Evolutionary conservation across 2,797 vertebrate species (phyloP), one percentile per base, ranked within the genome.

Genomic region (Urosaurus nigricauda): DNA sequence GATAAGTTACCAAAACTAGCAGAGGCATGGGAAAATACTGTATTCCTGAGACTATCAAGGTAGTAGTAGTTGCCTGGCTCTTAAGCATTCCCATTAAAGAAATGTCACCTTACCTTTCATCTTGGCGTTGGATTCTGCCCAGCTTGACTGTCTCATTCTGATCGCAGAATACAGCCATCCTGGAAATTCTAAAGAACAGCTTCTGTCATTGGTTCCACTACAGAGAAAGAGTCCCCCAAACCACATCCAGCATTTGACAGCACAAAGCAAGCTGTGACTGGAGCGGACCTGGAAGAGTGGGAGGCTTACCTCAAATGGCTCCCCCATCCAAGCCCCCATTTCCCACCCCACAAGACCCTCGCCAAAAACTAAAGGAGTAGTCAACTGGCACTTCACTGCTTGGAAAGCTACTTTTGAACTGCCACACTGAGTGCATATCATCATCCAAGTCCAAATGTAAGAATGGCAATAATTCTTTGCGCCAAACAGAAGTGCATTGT

Each of bases 181-280:
- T 98, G 98, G 96, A 98, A 98, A 98, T 97, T 98, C 98, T 98
- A 97, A 98, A 98, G 98, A 98, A 98, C 97, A 98, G 98, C 98
- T 98, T 98, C 98, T 98, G 97, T 98, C 98, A 98, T 97, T 97
- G 97, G 97, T 97, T 97, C 96, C 97, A 98, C 97, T 97, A 97
- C 97, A 97, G 97, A 94, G 98, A 96, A 16, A 95, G 95, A 93
- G 0, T 83, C 93, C 94, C 94, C 81, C 70, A 63, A 91, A 94
- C 90, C 93, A 79, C 94, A 93, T 96, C 96, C 96, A 94, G 96
- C 90, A 1, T 80, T 92, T 87, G 7, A 92, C 91, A 95, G 96
- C 96, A 91, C 85, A 0, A 91, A 94, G 84, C 92, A 91, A 95
- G 96, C 96, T 95, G 96, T 92, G 93, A 93, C 96, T 94, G 96